Conservation (phyloP, 2,797 vertebrate genomes). For the Smutsia gigantea region DNA sequence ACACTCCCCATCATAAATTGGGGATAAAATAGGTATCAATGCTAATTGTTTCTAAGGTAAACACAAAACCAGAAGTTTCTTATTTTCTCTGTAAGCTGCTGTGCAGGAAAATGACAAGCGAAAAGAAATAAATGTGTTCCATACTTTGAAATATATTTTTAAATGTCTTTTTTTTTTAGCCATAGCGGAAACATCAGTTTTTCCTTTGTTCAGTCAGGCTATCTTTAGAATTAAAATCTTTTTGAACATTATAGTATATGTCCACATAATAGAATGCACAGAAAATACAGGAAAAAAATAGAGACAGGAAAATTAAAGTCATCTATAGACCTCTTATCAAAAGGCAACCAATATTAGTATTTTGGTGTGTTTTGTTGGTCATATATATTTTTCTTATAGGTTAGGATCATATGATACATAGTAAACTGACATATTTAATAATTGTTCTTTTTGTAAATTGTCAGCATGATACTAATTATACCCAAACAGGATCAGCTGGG, state of each 20-base stretch:
- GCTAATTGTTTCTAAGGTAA: not conserved
- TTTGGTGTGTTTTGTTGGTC: not conserved
- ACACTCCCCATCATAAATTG: fast-evolving
- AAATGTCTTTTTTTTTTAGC: not conserved
- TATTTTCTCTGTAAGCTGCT: not conserved
- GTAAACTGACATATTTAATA: not conserved
- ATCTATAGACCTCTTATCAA: not conserved
- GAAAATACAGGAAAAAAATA: not conserved
- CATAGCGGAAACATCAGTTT: not conserved
- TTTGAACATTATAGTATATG: not conserved
- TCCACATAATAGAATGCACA: not conserved
- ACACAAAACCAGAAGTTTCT: not conserved
- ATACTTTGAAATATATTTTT: constrained; percentile 47
- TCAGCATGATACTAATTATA: not conserved
- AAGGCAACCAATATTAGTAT: not conserved
- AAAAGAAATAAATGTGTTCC: constrained; percentile 52
- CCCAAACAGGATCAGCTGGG: not conserved
- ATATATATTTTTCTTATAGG: not conserved
- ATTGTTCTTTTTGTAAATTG: not conserved
- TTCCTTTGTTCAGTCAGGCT: not conserved
- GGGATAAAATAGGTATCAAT: not conserved
- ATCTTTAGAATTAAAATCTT: not conserved
- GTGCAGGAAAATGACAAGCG: not conserved
- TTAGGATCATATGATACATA: not conserved
- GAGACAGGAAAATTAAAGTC: not conserved